Evolutionary conservation across 2,113 vertebrate species (phyloP).

Genomic region (Catharus minimus): DNA sequence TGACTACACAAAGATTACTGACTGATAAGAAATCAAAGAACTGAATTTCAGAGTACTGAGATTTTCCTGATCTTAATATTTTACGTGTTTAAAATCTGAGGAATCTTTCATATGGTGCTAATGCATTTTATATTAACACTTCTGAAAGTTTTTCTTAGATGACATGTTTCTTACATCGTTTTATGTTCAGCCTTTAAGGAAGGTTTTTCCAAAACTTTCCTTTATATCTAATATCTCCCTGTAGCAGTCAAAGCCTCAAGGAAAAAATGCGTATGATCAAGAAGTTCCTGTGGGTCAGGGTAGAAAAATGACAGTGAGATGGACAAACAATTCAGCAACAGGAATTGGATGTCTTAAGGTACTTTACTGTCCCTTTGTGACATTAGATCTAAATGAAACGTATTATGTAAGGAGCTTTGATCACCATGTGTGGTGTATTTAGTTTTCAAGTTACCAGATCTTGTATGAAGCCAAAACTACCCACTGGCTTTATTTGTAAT

Average conservation of each 20-base stretch:
- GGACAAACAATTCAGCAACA: slow-evolving; percentile 47
- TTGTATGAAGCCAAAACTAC: slow-evolving; percentile 55
- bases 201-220: not conserved
- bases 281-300: not conserved
- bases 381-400: slow-evolving; percentile 20
- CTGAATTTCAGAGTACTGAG: slow-evolving; percentile 23
- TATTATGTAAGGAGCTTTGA: slow-evolving; percentile 51
- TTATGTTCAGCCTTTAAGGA: slow-evolving; percentile 42
- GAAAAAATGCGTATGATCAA: slow-evolving; percentile 1
- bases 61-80: slow-evolving; percentile 39
- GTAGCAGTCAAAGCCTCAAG: slow-evolving; percentile 17
- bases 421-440: slow-evolving; percentile 32
- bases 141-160: slow-evolving; percentile 50
- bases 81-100: slow-evolving; percentile 18
- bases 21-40: slow-evolving; percentile 46
- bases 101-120: slow-evolving; percentile 26
- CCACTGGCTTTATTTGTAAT: slow-evolving; percentile 53
- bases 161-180: slow-evolving; percentile 17
- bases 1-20: not conserved
- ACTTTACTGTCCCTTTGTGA: slow-evolving; percentile 7
- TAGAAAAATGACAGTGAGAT: not conserved
- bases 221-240: slow-evolving; percentile 32
- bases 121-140: slow-evolving; percentile 47
- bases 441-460: not conserved
- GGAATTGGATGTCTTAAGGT: slow-evolving; percentile 34